These are phyloP conservation scores for Hepsetus odoe DNA, from an alignment of 2,113 vertebrate genomes.

Conservation along the genomic window DNA sequence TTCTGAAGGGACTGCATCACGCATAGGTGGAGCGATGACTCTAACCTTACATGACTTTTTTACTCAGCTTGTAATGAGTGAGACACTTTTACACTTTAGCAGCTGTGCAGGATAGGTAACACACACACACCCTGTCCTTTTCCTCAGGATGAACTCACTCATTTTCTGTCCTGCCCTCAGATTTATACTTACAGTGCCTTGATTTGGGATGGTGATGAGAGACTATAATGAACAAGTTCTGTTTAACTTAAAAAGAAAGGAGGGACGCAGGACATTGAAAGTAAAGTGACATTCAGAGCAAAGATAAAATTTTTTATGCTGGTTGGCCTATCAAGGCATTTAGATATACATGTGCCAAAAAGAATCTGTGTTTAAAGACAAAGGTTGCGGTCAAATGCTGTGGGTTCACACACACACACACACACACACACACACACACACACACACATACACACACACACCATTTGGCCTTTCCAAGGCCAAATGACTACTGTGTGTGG, in stretches of 20 bases:
- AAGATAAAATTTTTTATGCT: not conserved
- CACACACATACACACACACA: too few species aligned
- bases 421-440: too few species aligned
- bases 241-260: not conserved
- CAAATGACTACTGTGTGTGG: too few species aligned
- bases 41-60: too few species aligned
- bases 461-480: too few species aligned
- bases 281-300: not conserved
- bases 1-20: not conserved
- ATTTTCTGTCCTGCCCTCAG: not conserved
- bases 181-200: not conserved
- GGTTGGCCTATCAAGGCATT: not conserved
- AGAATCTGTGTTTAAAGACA: too few species aligned
- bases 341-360: too few species aligned
- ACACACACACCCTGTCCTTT: slow-evolving; percentile 44
- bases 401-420: too few species aligned
- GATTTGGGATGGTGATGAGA: not conserved
- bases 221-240: not conserved
- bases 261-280: not conserved
- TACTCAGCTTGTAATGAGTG: not conserved
- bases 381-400: too few species aligned
- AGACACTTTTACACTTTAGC: not conserved
- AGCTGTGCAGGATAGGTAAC: slow-evolving; percentile 36
- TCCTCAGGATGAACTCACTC: slow-evolving; percentile 19
- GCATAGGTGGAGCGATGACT: slow-evolving; percentile 11